Evolutionary conservation across 2,888 invertebrate genomes (phyloP).

Genomic region (Spodoptera exigua): DNA sequence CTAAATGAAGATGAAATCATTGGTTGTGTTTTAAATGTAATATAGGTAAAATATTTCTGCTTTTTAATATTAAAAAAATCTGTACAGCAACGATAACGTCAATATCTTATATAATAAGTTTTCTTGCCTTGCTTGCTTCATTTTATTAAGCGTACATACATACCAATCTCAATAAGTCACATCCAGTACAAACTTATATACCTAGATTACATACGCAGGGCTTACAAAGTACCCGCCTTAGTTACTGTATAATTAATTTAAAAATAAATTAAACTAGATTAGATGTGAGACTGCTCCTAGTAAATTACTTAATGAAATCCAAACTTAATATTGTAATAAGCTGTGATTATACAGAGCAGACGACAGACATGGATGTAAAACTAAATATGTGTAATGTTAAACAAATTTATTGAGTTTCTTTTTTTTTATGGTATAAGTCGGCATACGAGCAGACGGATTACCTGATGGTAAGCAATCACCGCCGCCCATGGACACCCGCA

Average conservation of each 20-base stretch:
- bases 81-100: too few relatives aligned
- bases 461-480: too few relatives aligned
- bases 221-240: conserved; percentile 53
- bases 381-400: too few relatives aligned
- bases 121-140: conserved; percentile 5
- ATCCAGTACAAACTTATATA: conserved; percentile 39
- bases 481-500: too few relatives aligned
- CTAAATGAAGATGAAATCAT: too few relatives aligned
- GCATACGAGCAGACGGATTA: too few relatives aligned
- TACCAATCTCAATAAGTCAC: background rate
- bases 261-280: conserved; percentile 61
- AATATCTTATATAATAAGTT: background rate
- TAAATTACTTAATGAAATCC: conserved; percentile 50
- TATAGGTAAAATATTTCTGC: too few relatives aligned
- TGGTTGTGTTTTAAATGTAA: too few relatives aligned
- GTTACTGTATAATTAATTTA: conserved; percentile 59
- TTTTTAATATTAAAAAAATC: too few relatives aligned
- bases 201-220: conserved; percentile 24
- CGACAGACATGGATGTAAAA: too few relatives aligned
- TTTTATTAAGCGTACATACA: background rate
- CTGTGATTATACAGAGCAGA: conserved; percentile 46
- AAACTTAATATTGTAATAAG: conserved; percentile 42
- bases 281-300: conserved; percentile 42
- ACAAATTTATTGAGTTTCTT: too few relatives aligned
- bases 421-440: too few relatives aligned